Evolutionary conservation across 2,113 vertebrate species (phyloP), one percentile per base, ranked within the genome.

Genomic region (Mormoops blainvillei): DNA sequence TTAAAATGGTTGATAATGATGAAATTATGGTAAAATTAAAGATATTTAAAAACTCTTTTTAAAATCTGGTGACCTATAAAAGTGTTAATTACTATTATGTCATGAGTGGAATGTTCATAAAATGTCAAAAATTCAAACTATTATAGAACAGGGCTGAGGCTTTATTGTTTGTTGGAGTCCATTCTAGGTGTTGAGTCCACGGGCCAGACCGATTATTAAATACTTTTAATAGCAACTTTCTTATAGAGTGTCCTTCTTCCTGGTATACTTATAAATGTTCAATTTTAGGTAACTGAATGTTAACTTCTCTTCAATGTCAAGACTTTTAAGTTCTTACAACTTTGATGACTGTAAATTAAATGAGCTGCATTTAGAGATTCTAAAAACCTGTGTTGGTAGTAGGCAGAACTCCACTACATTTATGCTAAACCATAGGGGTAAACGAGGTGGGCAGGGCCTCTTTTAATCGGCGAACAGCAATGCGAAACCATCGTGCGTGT

Each of bases 281-380:
- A 43, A 24, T 43, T 89, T 54, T n/a, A 92, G 36, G 48, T 96
- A 65, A 65, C 61, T 95, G 67, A 81, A 71, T 52, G 9, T 73
- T 68, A 14, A 14, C 18, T 89, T 9, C 63, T 36, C 33, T 92
- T 70, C 28, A 58, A 36, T 82, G 85, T 48, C 58, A 48, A 89
- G 15, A 61, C 56, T 84, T 56, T 65, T 26, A 87, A 65, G 19
- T 82, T 68, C 45, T 88, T 71, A 26, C 5, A 68, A 43, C 43
- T 88, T 77, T 92, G 36, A 76, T 78, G 65, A 71, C 36, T 65
- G 45, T 74, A 94, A 86, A 91, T 91, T 89, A 93, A 93, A 91
- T 73, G n/a, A 94, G 31, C 36, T 91, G 4, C 24, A 36, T 43
- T 83, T 26, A 80, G 54, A 56, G 13, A 81, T 50, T 89, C 22